phyloP scores from a whole-genome alignment of 1,140 invertebrate genomes.

The Bombus terrestris region DNA sequence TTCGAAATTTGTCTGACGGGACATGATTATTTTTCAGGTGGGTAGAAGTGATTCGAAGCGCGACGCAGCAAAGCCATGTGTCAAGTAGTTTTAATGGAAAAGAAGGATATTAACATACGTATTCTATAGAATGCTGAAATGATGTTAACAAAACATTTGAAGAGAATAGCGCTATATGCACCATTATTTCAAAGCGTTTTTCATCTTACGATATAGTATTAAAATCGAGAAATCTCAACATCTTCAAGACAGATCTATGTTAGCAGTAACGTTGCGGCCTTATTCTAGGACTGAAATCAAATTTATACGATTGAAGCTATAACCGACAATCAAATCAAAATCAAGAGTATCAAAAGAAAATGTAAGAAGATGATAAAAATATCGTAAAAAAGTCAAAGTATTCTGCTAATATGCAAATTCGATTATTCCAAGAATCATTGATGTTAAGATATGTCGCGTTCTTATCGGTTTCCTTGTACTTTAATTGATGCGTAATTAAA shows the following conservation, averaged over 20 bases:
- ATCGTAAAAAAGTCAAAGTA: neutral
- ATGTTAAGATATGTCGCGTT: neutral
- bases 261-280: conserved; percentile 48
- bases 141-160: conserved; percentile 28
- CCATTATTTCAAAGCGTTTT: neutral
- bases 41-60: conserved; percentile 90
- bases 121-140: conserved; percentile 18
- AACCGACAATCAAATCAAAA: conserved; percentile 42
- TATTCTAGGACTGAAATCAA: conserved; percentile 46
- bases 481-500: neutral
- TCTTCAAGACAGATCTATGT: neutral
- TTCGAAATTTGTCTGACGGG: conserved; percentile 66
- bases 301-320: conserved; percentile 23
- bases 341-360: neutral
- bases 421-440: neutral
- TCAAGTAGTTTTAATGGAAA: conserved; percentile 68
- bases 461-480: conserved; percentile 12
- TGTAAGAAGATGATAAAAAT: neutral
- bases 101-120: conserved; percentile 66
- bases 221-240: neutral
- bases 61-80: conserved; percentile 82
- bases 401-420: neutral
- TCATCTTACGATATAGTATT: neutral
- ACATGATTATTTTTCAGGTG: conserved; percentile 83
- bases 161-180: too few species aligned